Percentiles rank a stretch among this genome's conserved stretches.
phyloP scores from a whole-genome alignment of 2,888 invertebrate genomes.

The Drosophila sordidula region DNA sequence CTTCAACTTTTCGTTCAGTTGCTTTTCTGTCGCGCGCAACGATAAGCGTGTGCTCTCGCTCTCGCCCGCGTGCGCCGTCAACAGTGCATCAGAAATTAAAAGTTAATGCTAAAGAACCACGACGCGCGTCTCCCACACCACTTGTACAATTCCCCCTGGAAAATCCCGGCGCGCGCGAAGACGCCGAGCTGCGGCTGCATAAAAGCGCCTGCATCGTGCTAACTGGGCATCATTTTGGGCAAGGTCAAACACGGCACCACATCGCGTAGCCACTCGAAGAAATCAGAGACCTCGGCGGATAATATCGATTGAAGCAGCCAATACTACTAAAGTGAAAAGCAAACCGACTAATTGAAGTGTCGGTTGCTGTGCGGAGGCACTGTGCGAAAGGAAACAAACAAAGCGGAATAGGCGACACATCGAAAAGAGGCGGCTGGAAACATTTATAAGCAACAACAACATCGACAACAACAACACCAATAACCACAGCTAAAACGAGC shows the following conservation, averaged over 20 bases:
- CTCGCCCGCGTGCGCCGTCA: conserved; percentile 14
- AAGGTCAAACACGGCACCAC: conserved; percentile 37
- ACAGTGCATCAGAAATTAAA: conserved; percentile 40
- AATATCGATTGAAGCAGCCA: conserved; percentile 11
- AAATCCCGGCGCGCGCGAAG: conserved; percentile 45
- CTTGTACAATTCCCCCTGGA: conserved; percentile 39
- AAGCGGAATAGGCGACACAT: conserved; percentile 65
- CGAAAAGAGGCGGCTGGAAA: conserved; percentile 51
- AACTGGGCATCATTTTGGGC: conserved; percentile 38
- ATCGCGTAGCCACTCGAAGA: too few species aligned
- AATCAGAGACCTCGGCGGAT: neutral
- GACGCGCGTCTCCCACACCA: conserved; percentile 54
- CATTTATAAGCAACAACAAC: conserved; percentile 53
- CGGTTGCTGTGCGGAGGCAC: conserved; percentile 37
- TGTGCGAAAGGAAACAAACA: conserved; percentile 68
- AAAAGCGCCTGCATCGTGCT: conserved; percentile 44
- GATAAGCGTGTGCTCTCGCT: conserved; percentile 53
- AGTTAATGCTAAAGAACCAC: conserved; percentile 35
- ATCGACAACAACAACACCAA: conserved; percentile 30
- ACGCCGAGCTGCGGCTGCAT: conserved; percentile 20
- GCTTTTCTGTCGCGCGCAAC: conserved; percentile 57
- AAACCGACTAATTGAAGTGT: conserved; percentile 61
- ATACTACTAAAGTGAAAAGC: conserved; percentile 61
- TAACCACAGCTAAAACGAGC: conserved; percentile 30
- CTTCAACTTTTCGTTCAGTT: conserved; percentile 59